Evolutionary conservation across 2,888 invertebrate species (phyloP).

Genomic region (Sturmia bella): DNA sequence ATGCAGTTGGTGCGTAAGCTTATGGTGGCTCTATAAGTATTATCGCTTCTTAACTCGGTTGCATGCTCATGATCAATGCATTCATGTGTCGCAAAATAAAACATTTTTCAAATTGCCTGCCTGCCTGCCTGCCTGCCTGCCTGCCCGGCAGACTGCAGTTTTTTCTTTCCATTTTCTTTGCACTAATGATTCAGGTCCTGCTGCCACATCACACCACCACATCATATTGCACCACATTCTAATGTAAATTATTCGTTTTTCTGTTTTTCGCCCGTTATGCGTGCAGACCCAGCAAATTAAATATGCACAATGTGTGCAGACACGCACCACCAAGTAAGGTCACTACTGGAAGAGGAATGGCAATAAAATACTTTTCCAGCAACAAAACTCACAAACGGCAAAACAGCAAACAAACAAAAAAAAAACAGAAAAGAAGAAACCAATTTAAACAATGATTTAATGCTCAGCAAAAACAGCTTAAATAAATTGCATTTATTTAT

Average conservation of each 20-base stretch:
- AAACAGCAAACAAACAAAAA: background rate
- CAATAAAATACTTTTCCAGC: slow-evolving; percentile 58
- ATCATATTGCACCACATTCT: slow-evolving; percentile 53
- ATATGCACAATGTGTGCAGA: slow-evolving; percentile 65
- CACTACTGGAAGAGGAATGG: slow-evolving; percentile 56
- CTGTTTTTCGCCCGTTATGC: slow-evolving; percentile 46
- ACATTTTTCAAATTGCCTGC: slow-evolving; percentile 64
- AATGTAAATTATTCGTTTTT: slow-evolving; percentile 51
- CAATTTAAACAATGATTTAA: slow-evolving; percentile 64
- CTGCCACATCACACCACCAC: slow-evolving; percentile 20
- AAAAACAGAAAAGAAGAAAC: slow-evolving; percentile 22
- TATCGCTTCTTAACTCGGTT: slow-evolving; percentile 47
- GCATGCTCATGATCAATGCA: slow-evolving; percentile 70
- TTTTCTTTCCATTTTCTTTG: background rate
- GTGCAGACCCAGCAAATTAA: slow-evolving; percentile 55
- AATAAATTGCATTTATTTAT: slow-evolving; percentile 66
- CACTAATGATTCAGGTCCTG: slow-evolving; percentile 33
- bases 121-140: slow-evolving; percentile 3
- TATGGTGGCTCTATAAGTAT: slow-evolving; percentile 30
- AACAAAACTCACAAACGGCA: slow-evolving; percentile 13
- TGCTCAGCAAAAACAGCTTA: slow-evolving; percentile 44
- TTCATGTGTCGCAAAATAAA: slow-evolving; percentile 69
- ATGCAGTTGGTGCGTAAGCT: slow-evolving; percentile 42
- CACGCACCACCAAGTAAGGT: slow-evolving; percentile 68
- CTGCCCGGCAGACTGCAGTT: background rate